Conservation (phyloP, 2,113 vertebrate species). For the Oostethus manadensis region DNA sequence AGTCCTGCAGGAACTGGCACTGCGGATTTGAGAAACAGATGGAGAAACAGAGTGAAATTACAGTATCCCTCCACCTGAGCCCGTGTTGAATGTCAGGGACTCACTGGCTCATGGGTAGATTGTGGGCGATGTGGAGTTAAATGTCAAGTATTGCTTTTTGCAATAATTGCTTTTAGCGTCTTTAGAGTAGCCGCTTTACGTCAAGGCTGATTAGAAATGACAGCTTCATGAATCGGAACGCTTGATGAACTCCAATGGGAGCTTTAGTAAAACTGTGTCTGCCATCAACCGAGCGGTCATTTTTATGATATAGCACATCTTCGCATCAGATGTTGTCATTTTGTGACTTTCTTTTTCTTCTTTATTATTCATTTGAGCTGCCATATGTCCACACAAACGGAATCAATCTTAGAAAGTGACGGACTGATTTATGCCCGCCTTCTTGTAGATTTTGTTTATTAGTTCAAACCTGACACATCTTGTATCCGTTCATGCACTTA, state of each 20-base stretch:
- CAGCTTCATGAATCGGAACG: constrained; percentile 44
- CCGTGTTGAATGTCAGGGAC: constrained; percentile 68
- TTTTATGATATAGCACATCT: constrained; percentile 13
- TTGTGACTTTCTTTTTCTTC: no score
- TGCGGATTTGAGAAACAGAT: constrained; percentile 20
- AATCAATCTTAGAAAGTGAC: no score
- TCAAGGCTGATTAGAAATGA: constrained; percentile 51
- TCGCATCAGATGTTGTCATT: not conserved
- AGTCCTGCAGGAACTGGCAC: constrained; percentile 20
- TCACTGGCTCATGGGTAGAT: constrained; percentile 53
- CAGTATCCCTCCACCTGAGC: constrained; percentile 46
- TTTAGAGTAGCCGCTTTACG: constrained; percentile 47
- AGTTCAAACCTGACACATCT: no score
- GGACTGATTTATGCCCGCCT: no score
- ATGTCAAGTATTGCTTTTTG: constrained; percentile 73
- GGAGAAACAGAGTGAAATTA: constrained; percentile 52
- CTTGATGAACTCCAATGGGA: constrained; percentile 36
- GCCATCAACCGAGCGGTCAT: constrained; percentile 4
- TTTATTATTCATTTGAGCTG: no score
- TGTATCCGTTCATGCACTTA: no score
- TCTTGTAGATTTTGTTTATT: no score
- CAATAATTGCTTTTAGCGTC: constrained; percentile 66
- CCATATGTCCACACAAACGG: no score
- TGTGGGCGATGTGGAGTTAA: constrained; percentile 51
- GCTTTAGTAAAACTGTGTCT: constrained; percentile 13